Evolutionary conservation across 2,888 invertebrate genomes (phyloP), one percentile per base, ranked within the genome.

Genomic region (Andrena chrysosceles): DNA sequence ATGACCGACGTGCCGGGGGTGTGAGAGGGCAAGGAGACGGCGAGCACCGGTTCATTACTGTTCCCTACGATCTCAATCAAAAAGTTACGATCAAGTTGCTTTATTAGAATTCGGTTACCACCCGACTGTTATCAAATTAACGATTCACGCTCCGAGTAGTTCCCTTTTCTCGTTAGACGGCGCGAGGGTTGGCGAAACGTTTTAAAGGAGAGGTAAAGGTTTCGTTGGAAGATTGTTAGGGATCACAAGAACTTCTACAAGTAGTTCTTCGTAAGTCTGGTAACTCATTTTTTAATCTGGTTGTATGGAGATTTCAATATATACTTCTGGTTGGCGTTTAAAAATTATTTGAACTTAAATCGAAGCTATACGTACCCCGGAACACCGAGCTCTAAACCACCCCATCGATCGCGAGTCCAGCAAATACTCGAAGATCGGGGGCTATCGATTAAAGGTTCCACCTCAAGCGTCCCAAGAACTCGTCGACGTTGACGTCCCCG

Each of bases 391-490:
- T 5, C 33, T 10, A 42, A 60, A 35, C 60, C 49, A 31, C 29
- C 52, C 52, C 20, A 16, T 42, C 48, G 10, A 4, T 33, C 7
- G 26, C 13, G 29, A 29, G 31, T 10, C 16, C 16, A 23, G 20
- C 56, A 49, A 56, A 59, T 52, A 63, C 56, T 49, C 69, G 77
- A 66, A 62, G 80, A 81, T 72, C 78, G 66, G 29, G 67, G 62
- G 31, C 56, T 72, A 78, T 78, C 78, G 81, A 81, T 78, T 78
- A 81, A 81, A 79, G 72, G 67, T 62, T 29, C 20, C 52, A 33
- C 6, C 23, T 26, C 29, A 26, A 23, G 67, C 56, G 63, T 78
- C 68, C 80, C 67, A 13, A 23, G 71, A 67, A 62, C 62, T 67
- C 69, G 54, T 20, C 42, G 33, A 48, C 33, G 23, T 31, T n/a